Evolutionary conservation across 64 coral and sea anemone genomes (phyloP).

Genomic region (Actinia equina): DNA sequence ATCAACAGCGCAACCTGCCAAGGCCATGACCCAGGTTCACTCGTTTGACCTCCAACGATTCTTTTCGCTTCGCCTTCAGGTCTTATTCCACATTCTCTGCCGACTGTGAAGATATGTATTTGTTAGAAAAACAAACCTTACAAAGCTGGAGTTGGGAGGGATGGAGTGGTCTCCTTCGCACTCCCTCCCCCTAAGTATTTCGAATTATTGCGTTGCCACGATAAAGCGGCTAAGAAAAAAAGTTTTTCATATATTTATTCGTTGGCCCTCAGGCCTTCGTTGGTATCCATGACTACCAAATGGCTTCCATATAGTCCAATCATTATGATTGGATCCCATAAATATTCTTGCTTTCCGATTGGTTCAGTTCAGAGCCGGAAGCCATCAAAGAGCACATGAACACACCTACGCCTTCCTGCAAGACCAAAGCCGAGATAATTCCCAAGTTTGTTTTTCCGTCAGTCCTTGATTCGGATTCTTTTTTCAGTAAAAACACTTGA

Average conservation of each 20-base stretch:
- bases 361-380: background rate
- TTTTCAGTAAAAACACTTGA: background rate
- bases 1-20: conserved; percentile 53
- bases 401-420: no score
- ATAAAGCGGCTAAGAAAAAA: no score
- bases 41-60: conserved; percentile 41
- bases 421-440: no score
- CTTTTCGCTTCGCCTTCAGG: conserved; percentile 32
- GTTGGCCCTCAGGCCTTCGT: no score
- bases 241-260: no score
- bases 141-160: background rate
- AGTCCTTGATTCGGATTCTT: background rate
- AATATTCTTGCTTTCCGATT: background rate
- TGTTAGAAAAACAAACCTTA: background rate
- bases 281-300: background rate
- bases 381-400: no score
- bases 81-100: conserved; percentile 29
- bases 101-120: background rate
- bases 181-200: no score
- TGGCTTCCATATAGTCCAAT: background rate
- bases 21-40: conserved; percentile 46
- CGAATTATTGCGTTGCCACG: no score
- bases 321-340: background rate
- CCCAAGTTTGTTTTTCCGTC: background rate
- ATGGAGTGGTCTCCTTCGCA: no score